These are phyloP conservation scores for Cyprinus carpio DNA, from an alignment of 2,113 vertebrate genomes.

Conservation along the genomic window DNA sequence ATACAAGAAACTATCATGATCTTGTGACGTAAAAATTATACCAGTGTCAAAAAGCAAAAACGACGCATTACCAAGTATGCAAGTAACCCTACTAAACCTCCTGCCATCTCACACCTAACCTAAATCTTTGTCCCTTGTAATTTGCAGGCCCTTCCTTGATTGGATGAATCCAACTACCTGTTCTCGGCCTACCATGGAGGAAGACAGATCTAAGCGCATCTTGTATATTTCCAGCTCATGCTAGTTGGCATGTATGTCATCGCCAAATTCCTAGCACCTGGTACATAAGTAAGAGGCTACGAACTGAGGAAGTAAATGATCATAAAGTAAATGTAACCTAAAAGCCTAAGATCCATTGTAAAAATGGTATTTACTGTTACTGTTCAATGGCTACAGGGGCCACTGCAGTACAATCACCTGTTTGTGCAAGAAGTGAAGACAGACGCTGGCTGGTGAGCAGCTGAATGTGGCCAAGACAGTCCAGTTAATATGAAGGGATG, in stretches of 20 bases:
- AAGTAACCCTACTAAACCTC: too few relatives aligned
- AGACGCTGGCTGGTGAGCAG: slow-evolving; percentile 89
- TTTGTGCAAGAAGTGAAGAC: slow-evolving; percentile 85
- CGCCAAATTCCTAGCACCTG: slow-evolving; percentile 75
- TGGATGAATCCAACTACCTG: slow-evolving; percentile 84
- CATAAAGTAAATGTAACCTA: neutral
- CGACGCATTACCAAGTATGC: too few relatives aligned
- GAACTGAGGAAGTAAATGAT: neutral
- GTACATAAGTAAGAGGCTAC: slow-evolving; percentile 80
- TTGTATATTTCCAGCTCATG: slow-evolving; percentile 79
- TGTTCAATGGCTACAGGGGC: slow-evolving; percentile 74
- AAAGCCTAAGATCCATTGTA: neutral
- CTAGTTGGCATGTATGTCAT: slow-evolving; percentile 78
- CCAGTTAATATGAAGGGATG: slow-evolving; percentile 91
- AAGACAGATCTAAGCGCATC: slow-evolving; percentile 74
- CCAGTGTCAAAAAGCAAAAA: neutral
- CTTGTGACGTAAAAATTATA: neutral
- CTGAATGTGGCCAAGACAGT: slow-evolving; percentile 76
- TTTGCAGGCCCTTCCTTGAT: slow-evolving; percentile 78
- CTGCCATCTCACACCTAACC: too few relatives aligned
- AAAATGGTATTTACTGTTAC: neutral
- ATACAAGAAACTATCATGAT: neutral
- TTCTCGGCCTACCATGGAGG: slow-evolving; percentile 81
- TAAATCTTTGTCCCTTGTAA: slow-evolving; percentile 34
- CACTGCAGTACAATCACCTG: slow-evolving; percentile 83